Evolutionary conservation across 2,888 invertebrate genomes (phyloP).

Genomic region (Reticulitermes lucifugus): DNA sequence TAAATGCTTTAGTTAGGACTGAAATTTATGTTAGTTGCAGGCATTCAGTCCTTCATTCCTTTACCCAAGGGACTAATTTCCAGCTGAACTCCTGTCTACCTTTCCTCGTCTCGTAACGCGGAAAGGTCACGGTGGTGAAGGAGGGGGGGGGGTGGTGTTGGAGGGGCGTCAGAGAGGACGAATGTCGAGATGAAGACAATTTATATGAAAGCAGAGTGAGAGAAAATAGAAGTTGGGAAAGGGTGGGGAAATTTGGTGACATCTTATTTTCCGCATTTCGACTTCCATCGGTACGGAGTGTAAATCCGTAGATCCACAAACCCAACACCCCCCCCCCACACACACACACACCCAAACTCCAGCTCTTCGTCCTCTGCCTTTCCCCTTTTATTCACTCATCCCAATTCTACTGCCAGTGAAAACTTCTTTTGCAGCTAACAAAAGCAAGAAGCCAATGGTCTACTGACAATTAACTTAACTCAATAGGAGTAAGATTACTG

Average conservation of each 20-base stretch:
- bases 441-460: slow-evolving; percentile 18
- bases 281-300: slow-evolving; percentile 20
- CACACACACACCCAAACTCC: not conserved
- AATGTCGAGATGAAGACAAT: slow-evolving; percentile 18
- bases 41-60: not conserved
- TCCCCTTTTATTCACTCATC: not conserved
- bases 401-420: not conserved
- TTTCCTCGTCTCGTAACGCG: not conserved
- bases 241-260: slow-evolving; percentile 37
- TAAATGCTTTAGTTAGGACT: not conserved
- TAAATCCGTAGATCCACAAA: slow-evolving; percentile 31
- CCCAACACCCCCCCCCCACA: not conserved
- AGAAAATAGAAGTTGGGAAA: not conserved
- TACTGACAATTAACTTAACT: slow-evolving; percentile 16
- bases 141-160: no score
- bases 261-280: slow-evolving; percentile 45
- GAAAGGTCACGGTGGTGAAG: not conserved
- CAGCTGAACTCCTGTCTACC: slow-evolving; percentile 1
- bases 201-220: slow-evolving; percentile 9
- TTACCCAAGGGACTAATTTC: slow-evolving; percentile 18
- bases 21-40: not conserved
- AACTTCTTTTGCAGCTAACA: slow-evolving; percentile 15
- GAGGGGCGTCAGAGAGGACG: no score
- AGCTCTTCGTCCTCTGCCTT: not conserved
- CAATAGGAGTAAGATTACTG: not conserved